Evolutionary conservation across 2,797 vertebrate species (phyloP).

Genomic region (Protonibea diacanthus): DNA sequence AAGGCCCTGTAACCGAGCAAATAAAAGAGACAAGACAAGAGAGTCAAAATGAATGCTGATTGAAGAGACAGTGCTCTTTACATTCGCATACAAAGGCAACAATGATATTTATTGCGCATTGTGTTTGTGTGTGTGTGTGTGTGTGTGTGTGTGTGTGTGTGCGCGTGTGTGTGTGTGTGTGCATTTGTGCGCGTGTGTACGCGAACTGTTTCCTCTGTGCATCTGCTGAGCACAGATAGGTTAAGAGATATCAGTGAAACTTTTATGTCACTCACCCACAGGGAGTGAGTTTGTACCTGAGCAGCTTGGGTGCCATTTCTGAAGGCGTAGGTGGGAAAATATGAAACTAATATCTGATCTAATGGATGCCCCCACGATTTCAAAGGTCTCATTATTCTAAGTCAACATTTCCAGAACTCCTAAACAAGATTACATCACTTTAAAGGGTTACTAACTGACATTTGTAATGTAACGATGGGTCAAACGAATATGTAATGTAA

Average conservation of each 20-base stretch:
- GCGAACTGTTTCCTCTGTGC: slow-evolving; percentile 5
- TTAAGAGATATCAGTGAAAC: background rate
- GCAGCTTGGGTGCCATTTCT: background rate
- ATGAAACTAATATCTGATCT: background rate
- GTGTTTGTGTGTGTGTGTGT: slow-evolving; percentile 5
- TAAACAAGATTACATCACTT: background rate
- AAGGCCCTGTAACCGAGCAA: slow-evolving; percentile 30
- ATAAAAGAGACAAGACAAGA: slow-evolving; percentile 41
- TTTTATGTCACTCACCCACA: background rate
- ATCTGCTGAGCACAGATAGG: background rate
- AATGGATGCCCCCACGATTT: background rate
- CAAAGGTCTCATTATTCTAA: background rate
- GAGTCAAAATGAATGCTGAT: slow-evolving; percentile 46
- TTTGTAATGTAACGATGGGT: background rate
- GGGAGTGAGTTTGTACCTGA: background rate
- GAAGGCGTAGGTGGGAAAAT: background rate
- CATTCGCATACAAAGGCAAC: slow-evolving; percentile 34
- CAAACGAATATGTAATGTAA: background rate
- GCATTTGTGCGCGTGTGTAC: slow-evolving; percentile 3
- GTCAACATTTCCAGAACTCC: background rate
- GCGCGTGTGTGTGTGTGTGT: background rate
- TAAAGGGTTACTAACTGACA: background rate
- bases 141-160: background rate
- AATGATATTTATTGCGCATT: slow-evolving; percentile 13
- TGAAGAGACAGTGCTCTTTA: slow-evolving; percentile 25